phyloP scores from a whole-genome alignment of 2,797 vertebrate genomes.

The Mus spretus region DNA sequence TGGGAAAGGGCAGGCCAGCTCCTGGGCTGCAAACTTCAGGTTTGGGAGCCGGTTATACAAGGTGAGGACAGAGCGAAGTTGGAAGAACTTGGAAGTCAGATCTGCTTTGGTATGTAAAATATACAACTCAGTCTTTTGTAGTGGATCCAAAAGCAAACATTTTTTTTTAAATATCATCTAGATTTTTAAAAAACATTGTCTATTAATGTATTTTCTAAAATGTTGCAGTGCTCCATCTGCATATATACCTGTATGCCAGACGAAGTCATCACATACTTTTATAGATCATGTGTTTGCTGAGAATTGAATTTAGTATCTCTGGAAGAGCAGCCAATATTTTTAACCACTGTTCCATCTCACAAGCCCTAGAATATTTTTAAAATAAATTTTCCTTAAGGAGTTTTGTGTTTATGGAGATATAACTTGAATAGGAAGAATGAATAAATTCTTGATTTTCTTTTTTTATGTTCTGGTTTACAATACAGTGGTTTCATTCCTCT shows the following conservation, averaged over 20 bases:
- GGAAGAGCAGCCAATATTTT: too few relatives aligned
- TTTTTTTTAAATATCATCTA: too few relatives aligned
- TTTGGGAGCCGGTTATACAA: neutral
- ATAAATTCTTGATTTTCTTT: neutral
- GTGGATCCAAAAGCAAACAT: neutral
- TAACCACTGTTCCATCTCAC: too few relatives aligned
- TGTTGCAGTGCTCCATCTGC: too few relatives aligned
- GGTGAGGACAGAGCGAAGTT: neutral
- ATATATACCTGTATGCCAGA: too few relatives aligned
- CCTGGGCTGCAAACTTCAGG: too few relatives aligned
- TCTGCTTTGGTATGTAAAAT: neutral
- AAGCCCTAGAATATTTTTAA: too few relatives aligned
- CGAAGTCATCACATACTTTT: too few relatives aligned
- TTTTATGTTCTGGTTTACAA: neutral
- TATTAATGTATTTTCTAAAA: too few relatives aligned
- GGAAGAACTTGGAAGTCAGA: neutral
- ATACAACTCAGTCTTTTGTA: neutral
- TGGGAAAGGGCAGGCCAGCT: neutral
- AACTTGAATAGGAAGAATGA: neutral
- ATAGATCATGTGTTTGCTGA: too few relatives aligned
- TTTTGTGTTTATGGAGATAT: neutral
- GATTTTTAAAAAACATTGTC: too few relatives aligned
- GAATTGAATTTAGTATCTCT: neutral
- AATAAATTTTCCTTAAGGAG: neutral
- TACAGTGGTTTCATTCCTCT: neutral